These are phyloP conservation scores for Andrena chrysosceles DNA, from an alignment of 2,888 invertebrate genomes.

Conservation along the genomic window DNA sequence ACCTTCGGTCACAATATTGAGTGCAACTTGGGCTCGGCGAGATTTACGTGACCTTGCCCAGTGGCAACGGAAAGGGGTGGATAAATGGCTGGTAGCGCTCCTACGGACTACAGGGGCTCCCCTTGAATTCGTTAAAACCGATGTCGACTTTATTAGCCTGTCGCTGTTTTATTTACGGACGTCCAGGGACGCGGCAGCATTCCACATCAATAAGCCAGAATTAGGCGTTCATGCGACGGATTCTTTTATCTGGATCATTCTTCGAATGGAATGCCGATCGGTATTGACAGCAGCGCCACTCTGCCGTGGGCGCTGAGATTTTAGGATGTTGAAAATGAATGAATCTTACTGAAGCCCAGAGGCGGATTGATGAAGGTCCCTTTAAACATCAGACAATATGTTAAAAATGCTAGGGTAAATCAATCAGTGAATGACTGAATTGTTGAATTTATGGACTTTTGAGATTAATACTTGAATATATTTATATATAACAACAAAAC, in stretches of 20 bases:
- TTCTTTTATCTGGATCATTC: slow-evolving; percentile 5
- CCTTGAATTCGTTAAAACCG: slow-evolving; percentile 79
- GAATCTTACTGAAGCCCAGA: too few species aligned
- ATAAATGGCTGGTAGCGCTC: slow-evolving; percentile 72
- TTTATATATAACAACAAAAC: too few species aligned
- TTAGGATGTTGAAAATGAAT: too few species aligned
- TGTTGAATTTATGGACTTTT: too few species aligned
- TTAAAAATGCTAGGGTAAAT: too few species aligned
- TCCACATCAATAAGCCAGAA: slow-evolving; percentile 10
- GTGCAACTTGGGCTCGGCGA: slow-evolving; percentile 78
- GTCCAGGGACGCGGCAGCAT: slow-evolving; percentile 1
- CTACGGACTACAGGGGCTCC: slow-evolving; percentile 69
- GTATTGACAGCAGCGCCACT: too few species aligned
- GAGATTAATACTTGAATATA: too few species aligned
- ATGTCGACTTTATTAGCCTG: slow-evolving; percentile 76
- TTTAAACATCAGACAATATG: too few species aligned
- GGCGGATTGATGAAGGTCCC: too few species aligned
- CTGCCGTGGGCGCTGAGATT: too few species aligned
- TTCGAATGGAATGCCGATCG: background rate
- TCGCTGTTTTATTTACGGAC: slow-evolving; percentile 46
- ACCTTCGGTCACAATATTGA: slow-evolving; percentile 83
- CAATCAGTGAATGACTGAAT: too few species aligned
- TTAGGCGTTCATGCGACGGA: background rate
- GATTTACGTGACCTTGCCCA: slow-evolving; percentile 79
- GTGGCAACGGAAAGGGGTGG: slow-evolving; percentile 64